A percentile compares a stretch with the other conserved stretches of the same genome.
Conservation (phyloP, 2,113 vertebrate species). For the Cinclus cinclus region DNA sequence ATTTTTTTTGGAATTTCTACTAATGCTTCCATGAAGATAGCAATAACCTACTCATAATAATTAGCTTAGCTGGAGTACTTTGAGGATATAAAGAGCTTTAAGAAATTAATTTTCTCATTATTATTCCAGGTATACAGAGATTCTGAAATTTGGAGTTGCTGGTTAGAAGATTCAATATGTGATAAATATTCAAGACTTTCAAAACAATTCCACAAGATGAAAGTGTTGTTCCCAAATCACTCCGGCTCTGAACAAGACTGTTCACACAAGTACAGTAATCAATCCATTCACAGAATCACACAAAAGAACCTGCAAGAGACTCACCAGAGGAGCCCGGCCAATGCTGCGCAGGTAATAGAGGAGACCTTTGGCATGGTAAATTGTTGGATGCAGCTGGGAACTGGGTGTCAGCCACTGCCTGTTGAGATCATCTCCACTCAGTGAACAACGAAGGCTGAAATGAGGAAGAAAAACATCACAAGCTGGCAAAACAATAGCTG, state of each 20-base stretch:
- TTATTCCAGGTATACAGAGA: neutral
- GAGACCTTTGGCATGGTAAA: slow-evolving; percentile 91
- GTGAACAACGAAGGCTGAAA: slow-evolving; percentile 86
- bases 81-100: neutral
- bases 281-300: neutral
- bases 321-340: slow-evolving; percentile 83
- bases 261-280: neutral
- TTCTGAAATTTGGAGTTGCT: neutral
- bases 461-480: neutral
- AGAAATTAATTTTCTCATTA: neutral
- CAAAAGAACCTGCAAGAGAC: neutral
- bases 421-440: slow-evolving; percentile 89
- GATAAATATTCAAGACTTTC: neutral
- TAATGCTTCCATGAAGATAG: neutral
- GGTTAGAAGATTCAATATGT: neutral
- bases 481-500: neutral
- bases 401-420: slow-evolving; percentile 86
- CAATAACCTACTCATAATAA: neutral
- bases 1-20: neutral
- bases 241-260: neutral
- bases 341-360: slow-evolving; percentile 84
- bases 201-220: neutral
- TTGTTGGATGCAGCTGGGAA: slow-evolving; percentile 82
- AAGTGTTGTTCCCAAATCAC: neutral
- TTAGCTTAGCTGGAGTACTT: neutral